phyloP scores from a whole-genome alignment of 1,140 invertebrate genomes.

The Lethrus apterus region DNA sequence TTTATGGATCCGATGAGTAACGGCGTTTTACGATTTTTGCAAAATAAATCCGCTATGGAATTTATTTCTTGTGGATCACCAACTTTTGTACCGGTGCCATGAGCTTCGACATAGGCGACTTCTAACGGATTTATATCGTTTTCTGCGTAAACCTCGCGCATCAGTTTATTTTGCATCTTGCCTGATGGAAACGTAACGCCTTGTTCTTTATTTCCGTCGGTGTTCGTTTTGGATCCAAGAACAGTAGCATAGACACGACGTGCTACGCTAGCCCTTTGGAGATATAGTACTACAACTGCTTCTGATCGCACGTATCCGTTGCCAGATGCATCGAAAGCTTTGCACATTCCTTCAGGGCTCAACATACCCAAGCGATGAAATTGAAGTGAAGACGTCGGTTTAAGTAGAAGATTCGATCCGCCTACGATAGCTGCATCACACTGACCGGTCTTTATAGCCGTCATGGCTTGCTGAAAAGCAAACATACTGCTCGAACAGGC shows the following conservation, averaged over 20 bases:
- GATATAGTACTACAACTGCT: conserved; percentile 68
- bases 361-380: conserved; percentile 90
- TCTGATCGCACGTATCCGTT: conserved; percentile 92
- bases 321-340: conserved; percentile 85
- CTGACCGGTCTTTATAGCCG: conserved; percentile 72
- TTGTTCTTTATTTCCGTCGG: conserved; percentile 81
- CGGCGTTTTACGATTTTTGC: conserved; percentile 69
- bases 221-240: conserved; percentile 79
- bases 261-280: conserved; percentile 71
- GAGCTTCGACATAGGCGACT: conserved; percentile 87
- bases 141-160: conserved; percentile 78
- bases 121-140: conserved; percentile 70
- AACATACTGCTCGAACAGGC: conserved; percentile 91
- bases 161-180: conserved; percentile 76
- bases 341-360: conserved; percentile 80
- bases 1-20: conserved; percentile 92
- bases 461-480: conserved; percentile 80
- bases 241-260: conserved; percentile 80
- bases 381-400: conserved; percentile 84
- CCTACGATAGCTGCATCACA: conserved; percentile 92
- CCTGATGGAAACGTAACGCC: conserved; percentile 90
- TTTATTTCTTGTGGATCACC: conserved; percentile 96
- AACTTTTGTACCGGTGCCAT: conserved; percentile 91
- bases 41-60: conserved; percentile 87
- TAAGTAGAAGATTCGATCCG: conserved; percentile 74